Conservation (phyloP, 1,140 invertebrate species). For the Zelostemma sp. region DNA sequence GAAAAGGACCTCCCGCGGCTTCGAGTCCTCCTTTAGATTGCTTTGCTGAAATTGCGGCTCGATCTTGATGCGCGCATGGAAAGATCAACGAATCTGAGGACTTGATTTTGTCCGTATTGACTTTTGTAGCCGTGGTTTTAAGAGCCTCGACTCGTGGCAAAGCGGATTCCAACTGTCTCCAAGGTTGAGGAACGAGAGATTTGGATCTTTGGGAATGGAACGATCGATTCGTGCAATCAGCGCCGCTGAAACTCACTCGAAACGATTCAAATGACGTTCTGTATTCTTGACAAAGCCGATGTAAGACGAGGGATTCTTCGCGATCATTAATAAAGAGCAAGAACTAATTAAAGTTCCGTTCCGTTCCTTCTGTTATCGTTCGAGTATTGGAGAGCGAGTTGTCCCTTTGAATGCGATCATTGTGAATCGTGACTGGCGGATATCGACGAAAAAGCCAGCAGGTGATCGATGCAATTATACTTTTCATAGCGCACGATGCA, state of each 20-base stretch:
- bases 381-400: conserved; percentile 32
- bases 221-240: no score
- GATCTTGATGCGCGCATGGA: conserved; percentile 17
- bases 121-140: no score
- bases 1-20: conserved; percentile 23
- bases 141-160: no score
- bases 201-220: no score
- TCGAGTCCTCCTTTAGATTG: conserved; percentile 41
- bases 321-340: conserved; percentile 55
- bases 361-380: conserved; percentile 41
- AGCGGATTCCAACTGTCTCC: conserved; percentile 7
- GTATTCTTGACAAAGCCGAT: no score
- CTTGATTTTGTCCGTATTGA: no score
- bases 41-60: conserved; percentile 21
- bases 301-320: not conserved
- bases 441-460: conserved; percentile 55
- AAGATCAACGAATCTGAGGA: conserved; percentile 13
- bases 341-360: conserved; percentile 57
- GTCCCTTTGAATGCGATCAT: conserved; percentile 53
- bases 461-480: conserved; percentile 58
- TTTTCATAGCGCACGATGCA: conserved; percentile 27
- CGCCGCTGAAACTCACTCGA: no score
- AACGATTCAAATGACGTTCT: not conserved
- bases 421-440: conserved; percentile 60
- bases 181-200: not conserved